Percentiles rank a stretch among this genome's conserved stretches.
Conservation (phyloP, 2,797 vertebrate species). For the Gymnothorax reevesii region DNA sequence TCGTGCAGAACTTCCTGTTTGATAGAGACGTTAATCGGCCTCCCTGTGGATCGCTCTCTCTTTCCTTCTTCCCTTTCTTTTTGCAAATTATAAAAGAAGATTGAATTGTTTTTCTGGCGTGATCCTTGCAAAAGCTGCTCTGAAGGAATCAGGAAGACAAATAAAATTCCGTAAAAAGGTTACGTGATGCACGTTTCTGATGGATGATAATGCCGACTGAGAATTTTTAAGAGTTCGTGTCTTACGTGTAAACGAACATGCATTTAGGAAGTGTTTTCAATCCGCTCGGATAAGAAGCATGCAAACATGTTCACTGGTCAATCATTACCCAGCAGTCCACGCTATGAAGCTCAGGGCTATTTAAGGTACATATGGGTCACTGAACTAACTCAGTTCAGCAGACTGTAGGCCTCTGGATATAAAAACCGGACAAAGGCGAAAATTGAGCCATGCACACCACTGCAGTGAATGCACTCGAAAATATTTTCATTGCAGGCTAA, state of each 20-base stretch:
- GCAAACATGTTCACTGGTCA: constrained; percentile 60
- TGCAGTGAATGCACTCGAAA: constrained; percentile 33
- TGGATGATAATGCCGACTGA: not conserved
- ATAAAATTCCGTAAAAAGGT: not conserved
- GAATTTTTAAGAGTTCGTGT: not conserved
- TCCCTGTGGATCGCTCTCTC: not conserved
- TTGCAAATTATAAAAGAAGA: constrained; percentile 3
- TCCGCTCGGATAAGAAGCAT: constrained; percentile 36
- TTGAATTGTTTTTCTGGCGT: not conserved
- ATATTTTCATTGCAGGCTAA: not conserved
- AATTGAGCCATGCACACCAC: not conserved
- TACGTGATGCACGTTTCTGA: not conserved
- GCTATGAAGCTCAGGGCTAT: constrained; percentile 49
- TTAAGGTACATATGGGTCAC: constrained; percentile 46
- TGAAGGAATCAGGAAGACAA: not conserved
- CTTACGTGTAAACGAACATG: not conserved
- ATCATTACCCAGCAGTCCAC: constrained; percentile 64
- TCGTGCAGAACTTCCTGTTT: constrained; percentile 6
- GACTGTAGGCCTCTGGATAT: constrained; percentile 31
- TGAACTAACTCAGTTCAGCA: constrained; percentile 22
- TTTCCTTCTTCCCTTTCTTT: not conserved
- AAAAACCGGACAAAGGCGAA: constrained; percentile 19
- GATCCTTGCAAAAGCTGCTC: not conserved
- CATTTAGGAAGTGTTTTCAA: not conserved
- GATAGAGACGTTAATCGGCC: constrained; percentile 31